phyloP scores from a whole-genome alignment of 2,113 vertebrate species.

The Dissostichus mawsoni region DNA sequence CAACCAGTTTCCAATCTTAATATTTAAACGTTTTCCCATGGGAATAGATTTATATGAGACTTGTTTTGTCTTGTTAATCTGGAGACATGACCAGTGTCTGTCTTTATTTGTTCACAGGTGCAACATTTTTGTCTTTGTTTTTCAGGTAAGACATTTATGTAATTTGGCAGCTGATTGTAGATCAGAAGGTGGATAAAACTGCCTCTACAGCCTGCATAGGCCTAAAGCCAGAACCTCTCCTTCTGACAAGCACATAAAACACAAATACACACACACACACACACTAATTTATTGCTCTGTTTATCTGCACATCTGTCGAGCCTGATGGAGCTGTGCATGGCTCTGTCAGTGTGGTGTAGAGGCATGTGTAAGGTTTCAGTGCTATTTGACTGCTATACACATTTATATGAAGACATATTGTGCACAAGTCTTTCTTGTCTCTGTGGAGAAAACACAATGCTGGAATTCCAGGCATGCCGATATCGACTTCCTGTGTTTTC shows the following conservation, averaged over 20 bases:
- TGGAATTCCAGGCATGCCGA: slow-evolving; percentile 72
- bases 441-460: slow-evolving; percentile 48
- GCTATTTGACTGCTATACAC: not conserved
- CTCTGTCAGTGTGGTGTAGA: not conserved
- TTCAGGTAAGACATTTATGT: not conserved
- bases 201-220: not conserved
- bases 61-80: not conserved
- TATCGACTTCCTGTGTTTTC: slow-evolving; percentile 76
- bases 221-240: not conserved
- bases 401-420: slow-evolving; percentile 21
- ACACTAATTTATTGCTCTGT: slow-evolving; percentile 45
- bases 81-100: not conserved
- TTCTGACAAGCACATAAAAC: not conserved
- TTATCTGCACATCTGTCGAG: slow-evolving; percentile 50
- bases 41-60: not conserved
- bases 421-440: slow-evolving; percentile 25
- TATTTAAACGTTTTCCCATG: not conserved
- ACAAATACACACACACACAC: too few species aligned
- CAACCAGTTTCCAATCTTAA: not conserved
- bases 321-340: slow-evolving; percentile 6
- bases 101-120: not conserved
- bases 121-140: not conserved
- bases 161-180: not conserved
- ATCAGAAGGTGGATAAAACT: not conserved
- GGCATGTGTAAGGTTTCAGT: not conserved